Evolutionary conservation across 2,113 vertebrate genomes (phyloP).

Genomic region (Lethenteron camtschaticum): DNA sequence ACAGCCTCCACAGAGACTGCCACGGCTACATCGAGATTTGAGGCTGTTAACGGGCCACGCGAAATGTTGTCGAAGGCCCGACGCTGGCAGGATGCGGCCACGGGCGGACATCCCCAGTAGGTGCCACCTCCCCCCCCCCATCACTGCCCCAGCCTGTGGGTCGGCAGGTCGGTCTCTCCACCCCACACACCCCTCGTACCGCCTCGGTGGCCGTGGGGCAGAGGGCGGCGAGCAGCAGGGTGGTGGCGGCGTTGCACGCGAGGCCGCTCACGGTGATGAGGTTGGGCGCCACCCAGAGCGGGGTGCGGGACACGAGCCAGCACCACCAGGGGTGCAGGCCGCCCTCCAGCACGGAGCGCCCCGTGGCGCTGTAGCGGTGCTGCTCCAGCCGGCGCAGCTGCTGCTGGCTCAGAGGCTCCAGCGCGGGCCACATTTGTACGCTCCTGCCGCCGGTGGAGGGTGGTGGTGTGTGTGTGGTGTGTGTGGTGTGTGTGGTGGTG

Average conservation of each 20-base stretch:
- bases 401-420: slow-evolving; percentile 58
- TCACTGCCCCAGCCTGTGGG: too few relatives aligned
- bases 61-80: too few relatives aligned
- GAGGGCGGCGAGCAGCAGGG: slow-evolving; percentile 67
- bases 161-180: too few relatives aligned
- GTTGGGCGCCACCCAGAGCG: slow-evolving; percentile 85
- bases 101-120: too few relatives aligned
- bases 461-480: too few relatives aligned
- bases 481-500: too few relatives aligned
- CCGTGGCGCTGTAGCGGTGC: slow-evolving; percentile 76
- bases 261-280: slow-evolving; percentile 85
- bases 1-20: too few relatives aligned
- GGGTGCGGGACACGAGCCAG: slow-evolving; percentile 63
- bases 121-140: too few relatives aligned
- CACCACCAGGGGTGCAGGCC: slow-evolving; percentile 55
- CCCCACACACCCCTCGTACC: slow-evolving; percentile 24
- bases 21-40: too few relatives aligned
- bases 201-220: slow-evolving; percentile 89
- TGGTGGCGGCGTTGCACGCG: slow-evolving; percentile 74
- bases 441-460: too few relatives aligned
- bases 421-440: slow-evolving; percentile 14
- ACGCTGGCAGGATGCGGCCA: too few relatives aligned
- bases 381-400: slow-evolving; percentile 89
- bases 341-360: slow-evolving; percentile 61
- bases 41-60: too few relatives aligned